A percentile compares a stretch with the other conserved stretches of the same genome.
phyloP scores from a whole-genome alignment of 53 echinoderm and acorn worm species.

The Paelopatides confundens region DNA sequence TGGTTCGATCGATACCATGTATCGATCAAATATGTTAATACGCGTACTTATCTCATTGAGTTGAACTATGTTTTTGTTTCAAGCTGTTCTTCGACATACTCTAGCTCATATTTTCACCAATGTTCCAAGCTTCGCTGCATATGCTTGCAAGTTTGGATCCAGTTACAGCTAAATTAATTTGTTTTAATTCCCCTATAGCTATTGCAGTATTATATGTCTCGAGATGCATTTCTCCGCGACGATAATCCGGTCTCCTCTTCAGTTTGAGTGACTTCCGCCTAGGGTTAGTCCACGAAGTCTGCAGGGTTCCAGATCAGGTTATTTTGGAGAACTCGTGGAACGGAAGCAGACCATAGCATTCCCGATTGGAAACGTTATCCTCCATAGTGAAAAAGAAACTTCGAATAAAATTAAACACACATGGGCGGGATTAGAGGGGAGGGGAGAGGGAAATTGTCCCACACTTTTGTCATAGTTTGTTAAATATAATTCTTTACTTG shows the following conservation, averaged over 20 bases:
- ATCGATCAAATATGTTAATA: slow-evolving; percentile 28
- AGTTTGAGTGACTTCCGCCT: neutral
- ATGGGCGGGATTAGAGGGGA: too few relatives aligned
- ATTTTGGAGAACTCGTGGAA: neutral
- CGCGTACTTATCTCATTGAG: neutral
- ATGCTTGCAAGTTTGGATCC: slow-evolving; percentile 20
- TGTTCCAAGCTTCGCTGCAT: slow-evolving; percentile 16
- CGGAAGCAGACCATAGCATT: neutral
- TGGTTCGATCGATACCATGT: neutral
- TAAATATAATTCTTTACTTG: too few relatives aligned
- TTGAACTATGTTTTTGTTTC: slow-evolving; percentile 1
- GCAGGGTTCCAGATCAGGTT: neutral
- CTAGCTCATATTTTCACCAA: neutral
- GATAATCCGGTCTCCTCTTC: neutral
- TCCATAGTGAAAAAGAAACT: neutral
- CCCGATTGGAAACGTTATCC: neutral
- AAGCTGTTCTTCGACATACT: slow-evolving; percentile 23
- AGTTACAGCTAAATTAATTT: slow-evolving; percentile 49
- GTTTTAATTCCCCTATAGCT: slow-evolving; percentile 41
- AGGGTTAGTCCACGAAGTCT: neutral
- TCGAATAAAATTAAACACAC: neutral
- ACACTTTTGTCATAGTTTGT: too few relatives aligned
- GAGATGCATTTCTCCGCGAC: neutral
- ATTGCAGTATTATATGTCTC: slow-evolving; percentile 23
- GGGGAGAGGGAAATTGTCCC: too few relatives aligned